Evolutionary conservation across 2,113 vertebrate species (phyloP), one percentile per base, ranked within the genome.

Genomic region (Entomyzon cyanotis): DNA sequence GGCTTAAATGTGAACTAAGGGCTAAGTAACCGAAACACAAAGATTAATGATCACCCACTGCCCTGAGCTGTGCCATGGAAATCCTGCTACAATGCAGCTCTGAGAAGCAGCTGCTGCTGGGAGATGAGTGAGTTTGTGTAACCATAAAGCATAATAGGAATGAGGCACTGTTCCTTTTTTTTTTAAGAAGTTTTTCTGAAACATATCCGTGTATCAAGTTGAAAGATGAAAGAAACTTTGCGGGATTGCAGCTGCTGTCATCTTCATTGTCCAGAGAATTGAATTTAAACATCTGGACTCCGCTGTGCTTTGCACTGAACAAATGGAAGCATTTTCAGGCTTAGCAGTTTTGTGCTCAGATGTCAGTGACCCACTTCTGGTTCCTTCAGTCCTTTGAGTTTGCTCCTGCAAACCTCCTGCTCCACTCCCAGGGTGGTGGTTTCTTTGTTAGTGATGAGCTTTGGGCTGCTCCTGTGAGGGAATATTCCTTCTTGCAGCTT

Each of bases 301-400:
- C 0, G 12, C 93, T 91, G 89, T 87, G 93, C 95, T 86, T 59
- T 80, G 60, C 56, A 7, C 60, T 11, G 89, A 92, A 59, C 15
- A 74, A 92, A 74, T 33, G 56, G 88, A 53, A 88, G 30, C 11
- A 0, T 78, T 87, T 90, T 63, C 60, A 93, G 83, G 42, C 68
- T 92, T 70, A 47, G 64, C 68, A 71, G 55, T 70, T 93, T 67
- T 60, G 83, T 75, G 71, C 91, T 96, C 35, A 71, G 60, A 71
- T 78, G 73, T 89, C 6, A 1, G 47, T 90, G 96, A 93, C 95
- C 95, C 83, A 89, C 19, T 95, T 97, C 69, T 89, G 50, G 20
- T 47, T 89, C 64, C 76, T 78, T 47, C 80, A 68, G 59, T 70
- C 64, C 73, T 93, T n/a, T 87, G 52, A 93, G 80, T 58, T 68